phyloP scores from a whole-genome alignment of 2,797 vertebrate genomes.

The Sebastes paucispinis region DNA sequence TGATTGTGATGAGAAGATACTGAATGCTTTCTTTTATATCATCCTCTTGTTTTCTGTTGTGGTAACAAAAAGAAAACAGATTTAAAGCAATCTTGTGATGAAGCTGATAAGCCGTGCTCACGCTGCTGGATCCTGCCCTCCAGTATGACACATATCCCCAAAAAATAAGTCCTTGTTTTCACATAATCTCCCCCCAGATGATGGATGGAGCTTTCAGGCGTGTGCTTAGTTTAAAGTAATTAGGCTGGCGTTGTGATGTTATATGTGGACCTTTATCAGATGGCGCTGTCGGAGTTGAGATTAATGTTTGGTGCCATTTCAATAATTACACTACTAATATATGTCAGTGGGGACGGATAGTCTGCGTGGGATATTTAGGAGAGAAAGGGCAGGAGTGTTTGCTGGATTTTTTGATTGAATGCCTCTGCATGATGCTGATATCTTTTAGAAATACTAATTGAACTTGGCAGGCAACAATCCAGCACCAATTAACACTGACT shows the following conservation, averaged over 20 bases:
- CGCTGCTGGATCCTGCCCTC: background rate
- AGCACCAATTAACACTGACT: background rate
- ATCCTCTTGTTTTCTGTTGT: background rate
- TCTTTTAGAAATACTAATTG: background rate
- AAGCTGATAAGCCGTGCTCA: conserved; percentile 14
- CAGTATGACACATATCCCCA: background rate
- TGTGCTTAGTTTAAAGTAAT: conserved; percentile 40
- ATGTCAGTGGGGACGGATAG: conserved; percentile 31
- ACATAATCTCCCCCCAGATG: conserved; percentile 13
- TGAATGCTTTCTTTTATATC: background rate
- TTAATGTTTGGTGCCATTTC: conserved; percentile 56
- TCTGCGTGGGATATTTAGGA: conserved; percentile 8
- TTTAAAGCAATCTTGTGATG: background rate
- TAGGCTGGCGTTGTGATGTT: conserved; percentile 31
- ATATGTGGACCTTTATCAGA: conserved; percentile 53
- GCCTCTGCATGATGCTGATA: background rate
- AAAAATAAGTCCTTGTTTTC: conserved; percentile 6
- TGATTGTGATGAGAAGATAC: background rate
- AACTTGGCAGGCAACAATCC: background rate
- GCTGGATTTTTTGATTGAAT: background rate
- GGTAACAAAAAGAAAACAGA: background rate
- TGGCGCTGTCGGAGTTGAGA: conserved; percentile 31
- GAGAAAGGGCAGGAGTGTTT: conserved; percentile 6
- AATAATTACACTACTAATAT: conserved; percentile 55
- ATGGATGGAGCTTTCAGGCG: conserved; percentile 46